phyloP scores from a whole-genome alignment of 2,113 vertebrate species.

The Sturnira hondurensis region DNA sequence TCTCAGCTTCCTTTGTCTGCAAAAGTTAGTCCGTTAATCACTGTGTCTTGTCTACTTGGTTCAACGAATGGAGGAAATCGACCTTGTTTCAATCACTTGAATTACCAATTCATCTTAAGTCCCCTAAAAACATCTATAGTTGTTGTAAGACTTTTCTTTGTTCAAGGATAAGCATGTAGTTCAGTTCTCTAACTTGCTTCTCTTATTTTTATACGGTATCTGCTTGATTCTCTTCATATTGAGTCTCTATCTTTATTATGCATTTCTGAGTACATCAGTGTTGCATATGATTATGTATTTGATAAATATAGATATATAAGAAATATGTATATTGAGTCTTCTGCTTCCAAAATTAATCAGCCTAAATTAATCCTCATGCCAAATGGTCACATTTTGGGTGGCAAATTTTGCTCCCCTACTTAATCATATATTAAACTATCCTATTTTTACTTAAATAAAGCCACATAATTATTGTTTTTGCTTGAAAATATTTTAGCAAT shows the following conservation, averaged over 20 bases:
- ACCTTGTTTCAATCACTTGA: slow-evolving; percentile 22
- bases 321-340: neutral
- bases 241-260: neutral
- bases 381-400: neutral
- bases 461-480: neutral
- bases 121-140: neutral
- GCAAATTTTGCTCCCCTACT: neutral
- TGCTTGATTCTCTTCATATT: neutral
- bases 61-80: slow-evolving; percentile 28
- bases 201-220: neutral
- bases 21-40: neutral
- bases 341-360: neutral
- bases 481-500: neutral
- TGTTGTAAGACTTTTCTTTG: neutral
- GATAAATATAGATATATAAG: neutral
- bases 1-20: neutral
- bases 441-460: neutral
- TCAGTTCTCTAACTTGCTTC: neutral
- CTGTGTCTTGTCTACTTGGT: neutral
- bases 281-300: neutral
- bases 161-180: neutral
- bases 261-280: neutral
- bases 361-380: neutral
- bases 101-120: slow-evolving; percentile 10
- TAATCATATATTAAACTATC: neutral